Evolutionary conservation across 2,888 invertebrate species (phyloP).

Genomic region (Cactoblastis cactorum): DNA sequence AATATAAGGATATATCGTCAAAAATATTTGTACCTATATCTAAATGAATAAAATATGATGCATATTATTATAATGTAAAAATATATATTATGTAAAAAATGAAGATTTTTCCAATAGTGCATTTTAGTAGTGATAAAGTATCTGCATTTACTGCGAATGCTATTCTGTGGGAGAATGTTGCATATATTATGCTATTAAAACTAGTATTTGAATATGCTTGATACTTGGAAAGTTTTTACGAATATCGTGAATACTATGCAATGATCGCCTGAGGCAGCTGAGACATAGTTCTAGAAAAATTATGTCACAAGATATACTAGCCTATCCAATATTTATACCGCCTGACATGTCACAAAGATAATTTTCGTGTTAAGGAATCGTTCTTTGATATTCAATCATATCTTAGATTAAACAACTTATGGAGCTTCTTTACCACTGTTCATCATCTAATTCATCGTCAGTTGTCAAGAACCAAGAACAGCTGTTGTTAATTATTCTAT

Average conservation of each 20-base stretch:
- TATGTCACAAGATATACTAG: neutral
- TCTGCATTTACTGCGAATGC: slow-evolving; percentile 15
- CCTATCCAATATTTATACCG: neutral
- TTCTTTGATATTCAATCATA: neutral
- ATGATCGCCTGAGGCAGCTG: neutral
- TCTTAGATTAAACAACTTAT: neutral
- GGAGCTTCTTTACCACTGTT: too few species aligned
- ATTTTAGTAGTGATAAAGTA: slow-evolving; percentile 14
- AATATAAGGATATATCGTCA: slow-evolving; percentile 12
- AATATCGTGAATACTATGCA: neutral
- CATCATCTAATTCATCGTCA: too few species aligned
- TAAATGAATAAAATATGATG: neutral
- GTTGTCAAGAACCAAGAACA: too few species aligned
- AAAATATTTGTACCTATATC: slow-evolving; percentile 10
- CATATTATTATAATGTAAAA: too few species aligned
- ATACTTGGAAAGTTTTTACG: neutral
- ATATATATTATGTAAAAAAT: slow-evolving; percentile 14
- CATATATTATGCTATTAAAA: slow-evolving; percentile 3
- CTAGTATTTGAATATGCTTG: slow-evolving; percentile 1
- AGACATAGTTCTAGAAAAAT: too few species aligned
- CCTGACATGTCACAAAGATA: neutral
- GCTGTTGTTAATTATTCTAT: too few species aligned
- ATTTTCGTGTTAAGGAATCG: neutral
- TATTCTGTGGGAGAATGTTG: slow-evolving; percentile 12
- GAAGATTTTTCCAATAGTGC: slow-evolving; percentile 16